Evolutionary conservation across 2,797 vertebrate genomes (phyloP), one percentile per base, ranked within the genome.

Genomic region (Cynopterus sphinx): DNA sequence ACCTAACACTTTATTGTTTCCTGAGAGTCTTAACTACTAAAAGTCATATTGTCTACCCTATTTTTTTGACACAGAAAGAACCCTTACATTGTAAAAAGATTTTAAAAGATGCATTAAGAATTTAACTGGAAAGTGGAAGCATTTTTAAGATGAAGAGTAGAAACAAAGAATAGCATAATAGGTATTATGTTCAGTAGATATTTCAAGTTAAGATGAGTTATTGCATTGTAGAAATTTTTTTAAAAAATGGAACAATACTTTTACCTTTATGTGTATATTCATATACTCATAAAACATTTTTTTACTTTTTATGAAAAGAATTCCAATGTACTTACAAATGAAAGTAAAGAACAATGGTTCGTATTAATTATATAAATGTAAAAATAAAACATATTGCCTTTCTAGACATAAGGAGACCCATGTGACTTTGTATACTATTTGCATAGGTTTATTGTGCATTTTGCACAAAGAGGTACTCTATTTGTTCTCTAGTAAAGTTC

Each of bases 101-200:
- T 96, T 95, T 63, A 95, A 98, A 98, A 96, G 51, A 96, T 11
- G 6, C 67, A 90, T 13, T 73, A 24, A 97, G 71, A 97, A 97
- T 94, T 97, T 92, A 96, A 93, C 19, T 41, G 89, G 39, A 70
- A 97, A 97, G 96, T 65, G 22, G 96, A 96, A 96, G 86, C 78
- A 36, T 91, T 98, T 96, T 91, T 51, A 94, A 78, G 46, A 93
- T 78, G 33, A 96, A 96, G 97, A 97, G 94, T n/a, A 24, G 57
- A 97, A 98, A 96, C 33, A 96, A 96, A 63, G 67, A 82, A 22
- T 5, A 87, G 26, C 36, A 43, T 31, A 96, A 96, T 96, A 90
- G 87, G 24, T 39, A 83, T 92, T 81, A 43, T 43, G 87, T 93
- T 71, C 83, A 81, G 89, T 0, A 96, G 68, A 97, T 93, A 19